Evolutionary conservation across 2,113 vertebrate species (phyloP).

Genomic region (Pelobates fuscus): DNA sequence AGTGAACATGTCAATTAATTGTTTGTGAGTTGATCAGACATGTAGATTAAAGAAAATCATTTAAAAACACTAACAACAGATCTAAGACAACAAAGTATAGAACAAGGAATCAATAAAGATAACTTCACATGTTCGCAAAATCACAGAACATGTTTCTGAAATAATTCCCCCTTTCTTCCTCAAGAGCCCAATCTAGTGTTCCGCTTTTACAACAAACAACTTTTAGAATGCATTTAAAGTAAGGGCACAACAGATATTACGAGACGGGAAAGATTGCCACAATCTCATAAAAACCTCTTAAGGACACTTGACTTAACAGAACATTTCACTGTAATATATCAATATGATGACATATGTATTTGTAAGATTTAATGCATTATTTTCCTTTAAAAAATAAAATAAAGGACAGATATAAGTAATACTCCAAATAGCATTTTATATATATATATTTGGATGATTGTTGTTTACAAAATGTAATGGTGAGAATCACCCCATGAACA

Average conservation of each 20-base stretch:
- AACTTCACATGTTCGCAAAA: slow-evolving; percentile 52
- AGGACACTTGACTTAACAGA: not conserved
- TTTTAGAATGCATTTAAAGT: not conserved
- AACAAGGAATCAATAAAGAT: slow-evolving; percentile 48
- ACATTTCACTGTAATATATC: not conserved
- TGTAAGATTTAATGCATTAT: no score
- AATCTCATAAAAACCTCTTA: slow-evolving; percentile 11
- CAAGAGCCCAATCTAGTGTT: not conserved
- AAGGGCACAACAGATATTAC: not conserved
- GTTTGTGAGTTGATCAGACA: not conserved
- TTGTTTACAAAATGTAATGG: no score
- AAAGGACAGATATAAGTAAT: no score
- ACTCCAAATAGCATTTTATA: no score
- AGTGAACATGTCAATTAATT: slow-evolving; percentile 38
- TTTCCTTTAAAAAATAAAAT: no score
- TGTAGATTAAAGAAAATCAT: slow-evolving; percentile 37
- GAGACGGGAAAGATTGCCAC: not conserved
- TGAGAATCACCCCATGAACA: no score
- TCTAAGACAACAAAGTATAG: slow-evolving; percentile 26
- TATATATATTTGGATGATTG: no score
- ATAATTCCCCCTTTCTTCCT: not conserved
- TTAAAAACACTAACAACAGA: slow-evolving; percentile 39
- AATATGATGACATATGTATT: not conserved
- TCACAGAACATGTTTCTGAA: slow-evolving; percentile 45
- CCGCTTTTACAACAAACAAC: not conserved